Percentiles rank a stretch among this genome's conserved stretches.
phyloP scores from a whole-genome alignment of 2,113 vertebrate species.

The Mesocricetus auratus region DNA sequence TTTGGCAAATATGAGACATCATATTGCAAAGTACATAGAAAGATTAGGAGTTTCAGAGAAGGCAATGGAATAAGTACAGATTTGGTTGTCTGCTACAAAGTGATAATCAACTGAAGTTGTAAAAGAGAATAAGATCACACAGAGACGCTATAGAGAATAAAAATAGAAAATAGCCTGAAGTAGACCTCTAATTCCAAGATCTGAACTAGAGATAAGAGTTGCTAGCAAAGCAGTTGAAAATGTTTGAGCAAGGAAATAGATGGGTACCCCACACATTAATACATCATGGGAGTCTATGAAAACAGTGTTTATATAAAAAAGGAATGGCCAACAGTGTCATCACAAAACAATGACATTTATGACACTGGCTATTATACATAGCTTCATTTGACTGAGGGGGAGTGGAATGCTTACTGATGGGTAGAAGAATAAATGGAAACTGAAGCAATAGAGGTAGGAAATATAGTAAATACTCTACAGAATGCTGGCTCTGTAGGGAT shows the following conservation, averaged over 20 bases:
- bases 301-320: background rate
- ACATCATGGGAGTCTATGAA: background rate
- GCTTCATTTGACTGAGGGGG: background rate
- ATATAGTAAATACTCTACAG: background rate
- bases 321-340: background rate
- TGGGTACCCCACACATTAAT: background rate
- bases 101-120: background rate
- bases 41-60: constrained; percentile 11
- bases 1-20: background rate
- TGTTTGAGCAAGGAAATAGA: background rate
- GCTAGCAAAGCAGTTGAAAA: constrained; percentile 2
- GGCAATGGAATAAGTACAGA: background rate
- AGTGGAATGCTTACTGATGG: background rate
- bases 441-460: background rate
- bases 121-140: background rate
- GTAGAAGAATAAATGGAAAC: background rate
- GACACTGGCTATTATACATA: background rate
- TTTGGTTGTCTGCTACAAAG: background rate
- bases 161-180: background rate
- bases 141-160: background rate
- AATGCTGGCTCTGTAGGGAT: background rate
- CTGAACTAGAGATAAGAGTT: background rate
- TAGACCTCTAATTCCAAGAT: background rate
- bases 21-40: background rate
- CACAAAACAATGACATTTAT: background rate